Conservation (phyloP, 2,113 vertebrate species). For the Anolis carolinensis region DNA sequence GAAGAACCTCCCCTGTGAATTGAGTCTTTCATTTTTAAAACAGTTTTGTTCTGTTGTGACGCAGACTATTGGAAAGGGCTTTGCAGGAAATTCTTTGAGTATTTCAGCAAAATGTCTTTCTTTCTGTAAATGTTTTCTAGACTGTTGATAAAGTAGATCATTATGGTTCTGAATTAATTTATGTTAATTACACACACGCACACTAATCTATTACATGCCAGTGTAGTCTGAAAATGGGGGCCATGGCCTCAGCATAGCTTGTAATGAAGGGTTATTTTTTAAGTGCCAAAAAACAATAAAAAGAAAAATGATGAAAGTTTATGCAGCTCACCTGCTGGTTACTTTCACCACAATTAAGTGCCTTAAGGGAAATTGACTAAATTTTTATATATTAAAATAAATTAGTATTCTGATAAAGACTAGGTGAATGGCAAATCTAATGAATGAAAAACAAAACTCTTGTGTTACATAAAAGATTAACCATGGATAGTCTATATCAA, state of each 20-base stretch:
- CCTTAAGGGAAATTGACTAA: not conserved
- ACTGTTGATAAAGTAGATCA: slow-evolving; percentile 37
- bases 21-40: not conserved
- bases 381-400: slow-evolving; percentile 47
- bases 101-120: not conserved
- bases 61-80: not conserved
- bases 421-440: slow-evolving; percentile 22
- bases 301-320: slow-evolving; percentile 27
- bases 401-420: slow-evolving; percentile 49
- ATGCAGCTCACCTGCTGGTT: slow-evolving; percentile 15
- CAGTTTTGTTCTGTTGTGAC: not conserved
- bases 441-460: not conserved
- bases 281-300: slow-evolving; percentile 35
- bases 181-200: slow-evolving; percentile 36
- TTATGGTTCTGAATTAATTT: slow-evolving; percentile 48
- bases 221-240: slow-evolving; percentile 1
- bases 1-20: not conserved
- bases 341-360: slow-evolving; percentile 1
- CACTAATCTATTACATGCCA: slow-evolving; percentile 27
- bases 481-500: not conserved
- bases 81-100: not conserved
- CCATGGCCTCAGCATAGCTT: not conserved
- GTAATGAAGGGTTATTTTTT: slow-evolving; percentile 25
- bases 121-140: slow-evolving; percentile 24
- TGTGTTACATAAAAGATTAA: slow-evolving; percentile 5